Base-by-base conservation (phyloP, 2,797 vertebrate species). In the Megaceryle alcyon region DNA sequence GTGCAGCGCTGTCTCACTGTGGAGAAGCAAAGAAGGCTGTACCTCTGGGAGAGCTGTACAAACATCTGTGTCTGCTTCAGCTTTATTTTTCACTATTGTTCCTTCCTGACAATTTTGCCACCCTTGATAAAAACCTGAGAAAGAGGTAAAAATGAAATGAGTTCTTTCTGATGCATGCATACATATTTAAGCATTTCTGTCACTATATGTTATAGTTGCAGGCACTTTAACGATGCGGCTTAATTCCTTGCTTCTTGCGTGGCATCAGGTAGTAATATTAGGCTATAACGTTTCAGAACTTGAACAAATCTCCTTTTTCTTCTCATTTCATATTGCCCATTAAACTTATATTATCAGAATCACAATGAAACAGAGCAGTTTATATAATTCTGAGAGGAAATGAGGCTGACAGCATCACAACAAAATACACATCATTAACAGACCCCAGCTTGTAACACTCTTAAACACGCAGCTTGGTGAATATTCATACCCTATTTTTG, bases 151-250 rank as follows among this genome's bases (percentile, higher is more conserved):
- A 90, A 65, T 92, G 91, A 97, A 93, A 85, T 68, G 66, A 86
- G 83, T 61, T 93, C 79, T 86, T 89, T 78, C 86, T 92, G 94
- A 94, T 1, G 3, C 22, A 14, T 89, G 83, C 93, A 97, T 97
- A 49, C 88, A 96, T 98, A 97, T 97, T 98, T 97, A 94, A 97
- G 96, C 77, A 89, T 51, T 79, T 44, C 90, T 96, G 93, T 96
- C 96, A 76, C 85, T 70, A 33, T 48, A 60, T 26, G 77, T 97
- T 96, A 97, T 77, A 37, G 65, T 66, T 16, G 28, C 77, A 48
- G 94, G 88, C n/a, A 21, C 78, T 92, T 73, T 75, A 92, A 86
- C 9, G 19, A 57, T 17, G 64, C 39, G 1, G 6, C 82, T 92
- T 4, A 12, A 72, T 23, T 82, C 54, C 28, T 44, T 31, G 79